Conservation (phyloP, 2,888 invertebrate genomes). For the Mactromeris polynyma region DNA sequence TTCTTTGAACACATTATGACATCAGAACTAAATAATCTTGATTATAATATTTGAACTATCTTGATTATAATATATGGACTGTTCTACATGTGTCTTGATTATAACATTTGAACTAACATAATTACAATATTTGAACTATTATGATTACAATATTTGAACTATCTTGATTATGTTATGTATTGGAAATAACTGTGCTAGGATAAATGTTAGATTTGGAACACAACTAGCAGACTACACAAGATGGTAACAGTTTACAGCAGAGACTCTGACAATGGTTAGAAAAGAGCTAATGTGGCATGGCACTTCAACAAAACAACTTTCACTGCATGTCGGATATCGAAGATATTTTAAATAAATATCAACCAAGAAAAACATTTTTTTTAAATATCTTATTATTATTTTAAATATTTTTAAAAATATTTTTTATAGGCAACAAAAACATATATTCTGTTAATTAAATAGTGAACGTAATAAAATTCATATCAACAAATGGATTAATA, state of each 20-base stretch:
- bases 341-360: no score
- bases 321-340: no score
- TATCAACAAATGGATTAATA: no score
- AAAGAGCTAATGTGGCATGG: background rate
- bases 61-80: background rate
- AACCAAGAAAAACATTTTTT: no score
- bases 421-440: no score
- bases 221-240: background rate
- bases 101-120: no score
- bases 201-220: background rate
- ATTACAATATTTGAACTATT: background rate
- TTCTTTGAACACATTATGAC: no score
- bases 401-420: no score
- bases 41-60: background rate
- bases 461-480: no score
- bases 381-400: no score
- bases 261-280: background rate
- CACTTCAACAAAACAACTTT: background rate
- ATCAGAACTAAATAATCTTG: background rate
- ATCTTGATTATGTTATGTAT: background rate
- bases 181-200: background rate
- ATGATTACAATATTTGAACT: background rate
- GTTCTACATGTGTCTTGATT: no score
- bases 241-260: background rate
- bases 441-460: no score